Percentiles rank a stretch among this genome's conserved stretches.
Evolutionary conservation across 2,113 vertebrate species (phyloP).

Genomic region (Myiagra hebetior): DNA sequence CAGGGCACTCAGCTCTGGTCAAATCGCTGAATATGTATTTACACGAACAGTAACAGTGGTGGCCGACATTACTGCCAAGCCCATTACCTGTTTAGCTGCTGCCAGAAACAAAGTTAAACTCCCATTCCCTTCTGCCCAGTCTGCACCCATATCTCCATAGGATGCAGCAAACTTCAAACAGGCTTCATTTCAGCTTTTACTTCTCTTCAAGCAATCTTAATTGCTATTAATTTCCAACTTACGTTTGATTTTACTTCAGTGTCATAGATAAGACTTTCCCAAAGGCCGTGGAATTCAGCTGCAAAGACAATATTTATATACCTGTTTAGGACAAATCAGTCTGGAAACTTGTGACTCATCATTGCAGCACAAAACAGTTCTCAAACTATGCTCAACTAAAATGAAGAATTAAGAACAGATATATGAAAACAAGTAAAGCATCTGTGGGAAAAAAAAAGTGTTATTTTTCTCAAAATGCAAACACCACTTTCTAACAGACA

Average conservation of each 20-base stretch:
- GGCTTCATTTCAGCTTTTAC: neutral
- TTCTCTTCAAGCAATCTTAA: neutral
- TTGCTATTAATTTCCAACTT: slow-evolving; percentile 28
- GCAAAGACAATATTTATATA: slow-evolving; percentile 37
- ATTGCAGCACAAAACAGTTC: neutral
- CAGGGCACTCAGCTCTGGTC: neutral
- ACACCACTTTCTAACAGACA: neutral
- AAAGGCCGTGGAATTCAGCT: slow-evolving; percentile 95
- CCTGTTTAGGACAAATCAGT: neutral
- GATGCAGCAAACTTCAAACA: neutral
- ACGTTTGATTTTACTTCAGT: slow-evolving; percentile 89
- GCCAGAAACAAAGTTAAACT: neutral
- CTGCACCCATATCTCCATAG: neutral
- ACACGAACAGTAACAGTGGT: neutral
- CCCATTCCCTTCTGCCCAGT: neutral
- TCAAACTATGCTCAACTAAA: neutral
- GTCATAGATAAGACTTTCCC: slow-evolving; percentile 96
- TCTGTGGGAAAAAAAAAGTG: no score
- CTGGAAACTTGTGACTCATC: neutral
- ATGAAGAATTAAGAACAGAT: neutral
- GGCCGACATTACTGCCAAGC: neutral
- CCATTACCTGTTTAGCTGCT: neutral
- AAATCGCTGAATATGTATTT: neutral
- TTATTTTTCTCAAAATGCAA: neutral
- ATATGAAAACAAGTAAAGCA: neutral